A percentile compares a stretch with the other conserved stretches of the same genome.
phyloP scores from a whole-genome alignment of 2,113 vertebrate species.

The Vulpes ferrilata region DNA sequence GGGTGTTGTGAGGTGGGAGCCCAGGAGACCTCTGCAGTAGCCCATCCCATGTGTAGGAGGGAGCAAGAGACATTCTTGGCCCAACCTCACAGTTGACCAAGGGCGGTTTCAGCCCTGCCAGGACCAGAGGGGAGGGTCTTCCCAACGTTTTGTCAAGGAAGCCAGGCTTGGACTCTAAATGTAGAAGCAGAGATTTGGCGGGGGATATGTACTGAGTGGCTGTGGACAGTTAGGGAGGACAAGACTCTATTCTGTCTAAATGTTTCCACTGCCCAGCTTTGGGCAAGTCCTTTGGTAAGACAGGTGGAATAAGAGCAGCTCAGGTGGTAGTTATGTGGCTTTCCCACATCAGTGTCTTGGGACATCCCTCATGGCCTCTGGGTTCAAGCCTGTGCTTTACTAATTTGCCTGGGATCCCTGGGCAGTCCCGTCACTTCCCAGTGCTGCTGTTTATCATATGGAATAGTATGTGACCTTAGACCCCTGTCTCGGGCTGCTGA shows the following conservation, averaged over 20 bases:
- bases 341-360: background rate
- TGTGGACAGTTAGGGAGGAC: background rate
- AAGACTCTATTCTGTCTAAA: background rate
- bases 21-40: background rate
- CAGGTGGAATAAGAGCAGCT: background rate
- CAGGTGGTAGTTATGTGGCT: fast-evolving
- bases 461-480: background rate
- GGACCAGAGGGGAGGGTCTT: background rate
- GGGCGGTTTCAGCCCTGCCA: background rate
- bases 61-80: too few species aligned
- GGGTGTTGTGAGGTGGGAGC: background rate
- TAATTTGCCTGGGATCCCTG: background rate
- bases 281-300: background rate
- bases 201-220: background rate
- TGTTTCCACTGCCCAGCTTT: background rate
- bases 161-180: background rate
- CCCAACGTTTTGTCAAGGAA: background rate
- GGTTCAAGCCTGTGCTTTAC: background rate
- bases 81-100: background rate
- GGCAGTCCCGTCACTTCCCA: background rate
- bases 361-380: background rate
- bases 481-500: background rate
- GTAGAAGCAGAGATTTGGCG: background rate
- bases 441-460: background rate
- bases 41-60: background rate